Conservation (phyloP, 2,113 vertebrate genomes). For the Otocyon megalotis region DNA sequence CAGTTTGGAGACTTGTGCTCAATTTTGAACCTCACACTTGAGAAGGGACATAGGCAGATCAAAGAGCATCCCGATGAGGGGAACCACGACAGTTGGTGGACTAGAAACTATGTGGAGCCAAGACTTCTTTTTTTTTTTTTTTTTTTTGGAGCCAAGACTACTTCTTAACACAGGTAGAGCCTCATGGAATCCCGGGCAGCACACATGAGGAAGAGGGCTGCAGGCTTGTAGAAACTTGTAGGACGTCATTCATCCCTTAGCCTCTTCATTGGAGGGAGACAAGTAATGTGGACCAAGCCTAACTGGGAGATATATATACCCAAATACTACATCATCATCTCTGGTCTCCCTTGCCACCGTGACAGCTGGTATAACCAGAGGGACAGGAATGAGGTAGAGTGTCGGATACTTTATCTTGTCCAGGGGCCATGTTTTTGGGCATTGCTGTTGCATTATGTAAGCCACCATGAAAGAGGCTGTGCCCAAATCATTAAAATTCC, state of each 20-base stretch:
- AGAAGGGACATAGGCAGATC: neutral
- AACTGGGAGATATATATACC: neutral
- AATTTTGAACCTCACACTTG: neutral
- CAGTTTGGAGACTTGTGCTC: neutral
- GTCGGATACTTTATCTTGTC: neutral
- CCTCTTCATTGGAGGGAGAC: neutral
- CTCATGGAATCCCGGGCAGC: neutral
- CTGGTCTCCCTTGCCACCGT: neutral
- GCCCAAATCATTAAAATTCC: neutral
- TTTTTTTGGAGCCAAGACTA: neutral
- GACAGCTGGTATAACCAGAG: neutral
- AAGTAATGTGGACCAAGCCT: neutral
- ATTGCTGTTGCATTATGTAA: neutral
- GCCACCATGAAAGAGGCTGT: neutral
- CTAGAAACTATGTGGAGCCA: neutral
- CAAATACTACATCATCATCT: neutral
- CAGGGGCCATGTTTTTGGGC: neutral
- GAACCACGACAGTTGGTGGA: rapidly evolving
- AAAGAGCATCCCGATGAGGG: neutral
- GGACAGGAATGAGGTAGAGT: neutral
- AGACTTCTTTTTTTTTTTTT: neutral
- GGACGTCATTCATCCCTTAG: neutral
- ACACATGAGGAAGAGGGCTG: neutral
- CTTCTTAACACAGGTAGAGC: neutral
- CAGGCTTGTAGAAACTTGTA: neutral